Evolutionary conservation across 1,140 invertebrate genomes (phyloP).

Genomic region (Drosophila mayri): DNA sequence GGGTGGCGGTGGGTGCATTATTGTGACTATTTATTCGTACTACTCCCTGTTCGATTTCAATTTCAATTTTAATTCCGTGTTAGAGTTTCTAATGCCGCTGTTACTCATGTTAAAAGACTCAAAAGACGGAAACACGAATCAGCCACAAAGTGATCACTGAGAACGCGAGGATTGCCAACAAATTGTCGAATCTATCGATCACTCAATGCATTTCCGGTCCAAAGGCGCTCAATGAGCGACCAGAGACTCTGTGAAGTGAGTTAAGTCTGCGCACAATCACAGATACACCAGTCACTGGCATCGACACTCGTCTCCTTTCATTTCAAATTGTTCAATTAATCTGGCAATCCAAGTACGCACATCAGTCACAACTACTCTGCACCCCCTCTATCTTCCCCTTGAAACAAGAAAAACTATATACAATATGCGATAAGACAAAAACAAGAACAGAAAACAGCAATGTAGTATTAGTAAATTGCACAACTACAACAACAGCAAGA

Average conservation of each 20-base stretch:
- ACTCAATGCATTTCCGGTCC: constrained; percentile 14
- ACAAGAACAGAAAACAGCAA: constrained; percentile 43
- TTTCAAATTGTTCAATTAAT: constrained; percentile 14
- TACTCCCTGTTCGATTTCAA: constrained; percentile 45
- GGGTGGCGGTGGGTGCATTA: constrained; percentile 14
- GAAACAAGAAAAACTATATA: constrained; percentile 18
- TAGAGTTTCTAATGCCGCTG: constrained; percentile 30
- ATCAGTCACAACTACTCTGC: constrained; percentile 31
- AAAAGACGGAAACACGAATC: constrained; percentile 36
- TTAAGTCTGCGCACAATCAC: constrained; percentile 26
- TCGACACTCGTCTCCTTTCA: constrained; percentile 12
- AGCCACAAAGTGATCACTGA: constrained; percentile 16
- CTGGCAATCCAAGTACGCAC: constrained; percentile 50
- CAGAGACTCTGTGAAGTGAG: constrained; percentile 15
- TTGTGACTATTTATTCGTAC: constrained; percentile 48
- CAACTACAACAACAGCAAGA: constrained; percentile 50
- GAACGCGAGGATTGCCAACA: constrained; percentile 38
- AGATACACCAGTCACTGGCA: constrained; percentile 32
- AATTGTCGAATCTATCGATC: constrained; percentile 25
- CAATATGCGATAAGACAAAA: constrained; percentile 15
- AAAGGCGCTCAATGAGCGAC: constrained; percentile 1
- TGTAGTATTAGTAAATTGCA: constrained; percentile 57
- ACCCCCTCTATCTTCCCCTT: constrained; percentile 11
- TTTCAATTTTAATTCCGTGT: constrained; percentile 25
- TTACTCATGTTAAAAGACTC: constrained; percentile 46